Evolutionary conservation across 2,113 vertebrate genomes (phyloP).

Genomic region (Spheniscus mendiculus): DNA sequence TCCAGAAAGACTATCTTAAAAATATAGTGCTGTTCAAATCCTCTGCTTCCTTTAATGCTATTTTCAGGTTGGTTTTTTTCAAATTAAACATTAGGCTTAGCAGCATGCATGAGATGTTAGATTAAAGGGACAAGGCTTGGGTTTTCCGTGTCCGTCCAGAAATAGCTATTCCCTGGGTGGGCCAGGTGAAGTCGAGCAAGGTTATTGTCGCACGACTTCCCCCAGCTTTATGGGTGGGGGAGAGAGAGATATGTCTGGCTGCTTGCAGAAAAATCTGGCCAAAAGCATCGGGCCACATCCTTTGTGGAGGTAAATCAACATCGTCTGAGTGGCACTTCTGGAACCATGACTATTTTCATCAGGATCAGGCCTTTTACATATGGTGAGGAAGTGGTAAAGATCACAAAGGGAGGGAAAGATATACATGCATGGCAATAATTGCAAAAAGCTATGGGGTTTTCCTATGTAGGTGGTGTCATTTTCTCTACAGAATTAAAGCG

Average conservation of each 20-base stretch:
- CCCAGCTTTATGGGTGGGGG: slow-evolving; percentile 42
- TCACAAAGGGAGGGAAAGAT: slow-evolving; percentile 36
- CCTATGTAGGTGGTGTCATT: slow-evolving; percentile 10
- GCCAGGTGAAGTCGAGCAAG: slow-evolving; percentile 72
- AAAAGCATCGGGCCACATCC: slow-evolving; percentile 11
- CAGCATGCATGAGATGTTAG: slow-evolving; percentile 54
- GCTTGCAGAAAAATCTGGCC: slow-evolving; percentile 1
- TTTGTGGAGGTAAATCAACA: slow-evolving; percentile 54
- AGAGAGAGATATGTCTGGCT: background rate
- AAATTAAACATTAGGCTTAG: slow-evolving; percentile 76
- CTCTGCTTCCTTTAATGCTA: slow-evolving; percentile 76
- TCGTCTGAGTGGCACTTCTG: background rate
- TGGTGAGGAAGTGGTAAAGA: slow-evolving; percentile 58
- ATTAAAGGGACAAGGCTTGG: slow-evolving; percentile 75
- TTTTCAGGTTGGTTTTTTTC: slow-evolving; percentile 72
- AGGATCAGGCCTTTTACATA: slow-evolving; percentile 50
- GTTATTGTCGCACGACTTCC: slow-evolving; percentile 58
- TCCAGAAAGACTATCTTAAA: slow-evolving; percentile 70
- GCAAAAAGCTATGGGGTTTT: slow-evolving; percentile 1
- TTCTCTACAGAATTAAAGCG: background rate
- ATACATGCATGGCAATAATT: background rate
- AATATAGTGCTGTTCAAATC: slow-evolving; percentile 75
- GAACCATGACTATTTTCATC: slow-evolving; percentile 28
- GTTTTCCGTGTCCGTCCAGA: slow-evolving; percentile 66
- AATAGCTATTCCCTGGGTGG: slow-evolving; percentile 78